phyloP scores from a whole-genome alignment of 2,113 vertebrate genomes.

The Rhineura floridana region DNA sequence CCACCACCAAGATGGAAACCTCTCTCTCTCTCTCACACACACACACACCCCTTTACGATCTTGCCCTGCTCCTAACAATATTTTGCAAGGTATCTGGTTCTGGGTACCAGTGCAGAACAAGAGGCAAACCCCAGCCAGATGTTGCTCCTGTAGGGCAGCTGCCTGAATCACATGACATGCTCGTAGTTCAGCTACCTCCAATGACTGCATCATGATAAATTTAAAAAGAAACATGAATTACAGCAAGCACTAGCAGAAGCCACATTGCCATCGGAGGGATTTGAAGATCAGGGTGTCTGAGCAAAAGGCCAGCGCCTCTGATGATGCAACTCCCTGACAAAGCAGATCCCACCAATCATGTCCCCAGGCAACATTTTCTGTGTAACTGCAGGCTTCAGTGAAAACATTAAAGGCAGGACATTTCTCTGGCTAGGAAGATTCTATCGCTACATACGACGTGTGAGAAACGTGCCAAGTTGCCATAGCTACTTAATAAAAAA shows the following conservation, averaged over 20 bases:
- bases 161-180: neutral
- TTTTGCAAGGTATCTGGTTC: neutral
- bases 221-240: no score
- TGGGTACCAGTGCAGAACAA: neutral
- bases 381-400: neutral
- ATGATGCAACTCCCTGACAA: neutral
- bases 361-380: fast-evolving
- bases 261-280: neutral
- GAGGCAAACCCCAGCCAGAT: neutral
- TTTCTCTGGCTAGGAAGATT: neutral
- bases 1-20: no score
- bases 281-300: neutral
- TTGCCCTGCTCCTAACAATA: neutral
- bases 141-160: neutral
- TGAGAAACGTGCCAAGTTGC: slow-evolving; percentile 44
- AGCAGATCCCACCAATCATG: neutral
- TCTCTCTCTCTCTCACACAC: no score
- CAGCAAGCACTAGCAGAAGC: neutral
- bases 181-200: neutral
- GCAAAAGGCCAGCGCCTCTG: neutral
- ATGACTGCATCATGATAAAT: no score
- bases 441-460: slow-evolving; percentile 58
- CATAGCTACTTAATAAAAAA: slow-evolving; percentile 40
- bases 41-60: no score
- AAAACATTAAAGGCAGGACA: neutral